Base-by-base conservation (phyloP, 2,113 vertebrate species). In the Prionailurus bengalensis region DNA sequence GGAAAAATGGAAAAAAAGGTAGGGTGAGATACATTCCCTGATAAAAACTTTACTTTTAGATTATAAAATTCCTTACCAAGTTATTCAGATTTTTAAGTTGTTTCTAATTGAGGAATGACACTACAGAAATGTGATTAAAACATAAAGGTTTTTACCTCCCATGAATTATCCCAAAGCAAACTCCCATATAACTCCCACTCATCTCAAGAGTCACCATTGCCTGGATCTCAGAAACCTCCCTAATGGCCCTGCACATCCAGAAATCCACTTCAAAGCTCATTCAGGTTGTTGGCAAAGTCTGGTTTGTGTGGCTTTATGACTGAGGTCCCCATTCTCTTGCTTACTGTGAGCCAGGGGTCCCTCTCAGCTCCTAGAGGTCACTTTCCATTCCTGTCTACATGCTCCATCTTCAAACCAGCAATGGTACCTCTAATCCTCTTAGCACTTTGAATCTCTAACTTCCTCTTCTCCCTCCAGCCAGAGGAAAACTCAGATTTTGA, bases 11-110 rank as follows among this genome's bases (percentile, higher is more conserved):
- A 23, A 83, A 61, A 80, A 76, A 88, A 95, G 53, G 7, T 71
- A 12, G 29, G 2, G 9, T 89, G 36, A 42, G 31, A 10, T 68
- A 55, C 61, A 93, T 93, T 76, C 65, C 53, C 27, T 71, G 25
- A 61, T 36, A 36, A 93, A 96, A 94, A 90, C 14, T 45, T 80
- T 87, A 82, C 82, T 89, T 85, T 92, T n/a, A 94, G 51, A 95
- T 87, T 92, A 4, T 21, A 81, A 91, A 23, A 87, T 48, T 95
- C 31, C 14, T 61, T 76, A 53, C 42, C 42, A 89, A 82, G 23
- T 82, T 63, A 70, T 71, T 95, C 88, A 21, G 81, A 84, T 91
- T 91, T 90, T 73, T 73, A n/a, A 74, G 8, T 51, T 80, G 74
- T 81, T 97, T 78, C 48, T 63, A 78, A 90, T 84, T 95, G 33